Conservation (phyloP, 2,888 invertebrate species). For the Cabera pusaria region DNA sequence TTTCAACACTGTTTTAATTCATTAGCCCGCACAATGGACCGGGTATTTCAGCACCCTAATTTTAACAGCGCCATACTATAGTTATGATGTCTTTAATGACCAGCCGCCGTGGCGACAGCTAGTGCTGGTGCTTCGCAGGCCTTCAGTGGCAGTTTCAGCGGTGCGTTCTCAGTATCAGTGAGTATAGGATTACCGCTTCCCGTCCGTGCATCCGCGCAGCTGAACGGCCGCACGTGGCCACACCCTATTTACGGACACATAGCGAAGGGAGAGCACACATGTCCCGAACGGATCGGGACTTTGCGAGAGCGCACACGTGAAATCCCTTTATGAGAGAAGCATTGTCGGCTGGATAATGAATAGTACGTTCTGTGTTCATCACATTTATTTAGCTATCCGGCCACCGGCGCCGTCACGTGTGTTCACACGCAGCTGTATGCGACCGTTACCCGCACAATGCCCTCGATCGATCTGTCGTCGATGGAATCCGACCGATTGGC, state of each 20-base stretch:
- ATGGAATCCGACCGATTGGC: constrained; percentile 75
- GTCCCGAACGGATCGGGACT: constrained; percentile 82
- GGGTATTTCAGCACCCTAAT: constrained; percentile 57
- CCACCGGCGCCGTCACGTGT: constrained; percentile 79
- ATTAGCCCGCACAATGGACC: constrained; percentile 69
- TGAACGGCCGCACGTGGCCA: constrained; percentile 82
- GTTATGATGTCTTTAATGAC: constrained; percentile 12
- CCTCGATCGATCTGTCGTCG: constrained; percentile 78
- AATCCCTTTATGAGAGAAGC: constrained; percentile 80
- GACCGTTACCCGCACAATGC: constrained; percentile 83
- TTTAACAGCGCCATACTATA: constrained; percentile 17
- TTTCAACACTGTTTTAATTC: constrained; percentile 78
- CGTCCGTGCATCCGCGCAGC: constrained; percentile 81
- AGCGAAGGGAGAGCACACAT: constrained; percentile 80
- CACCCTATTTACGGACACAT: constrained; percentile 82
- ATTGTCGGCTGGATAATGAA: constrained; percentile 79
- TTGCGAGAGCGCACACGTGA: constrained; percentile 80
- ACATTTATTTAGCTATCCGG: constrained; percentile 82
- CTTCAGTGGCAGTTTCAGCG: constrained; percentile 50
- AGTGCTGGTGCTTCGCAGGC: constrained; percentile 13
- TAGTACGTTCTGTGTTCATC: constrained; percentile 69
- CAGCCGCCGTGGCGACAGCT: not conserved
- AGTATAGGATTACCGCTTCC: constrained; percentile 80
- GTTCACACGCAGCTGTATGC: constrained; percentile 78
- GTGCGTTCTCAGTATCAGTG: constrained; percentile 58